Base-by-base conservation (phyloP, 2,888 invertebrate species). In the Lycia hirtaria region DNA sequence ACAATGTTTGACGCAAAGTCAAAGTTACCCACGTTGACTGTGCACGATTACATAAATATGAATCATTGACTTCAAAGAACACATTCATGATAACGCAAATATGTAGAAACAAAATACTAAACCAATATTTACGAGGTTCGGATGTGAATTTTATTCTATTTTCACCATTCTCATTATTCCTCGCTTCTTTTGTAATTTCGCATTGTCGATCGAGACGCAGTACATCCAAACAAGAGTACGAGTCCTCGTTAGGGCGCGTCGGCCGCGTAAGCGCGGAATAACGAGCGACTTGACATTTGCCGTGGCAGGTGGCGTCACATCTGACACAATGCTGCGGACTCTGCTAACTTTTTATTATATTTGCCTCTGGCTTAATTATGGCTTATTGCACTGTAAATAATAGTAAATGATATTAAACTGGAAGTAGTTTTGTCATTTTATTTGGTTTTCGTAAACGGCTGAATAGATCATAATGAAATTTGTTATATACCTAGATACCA, bases 211-310 rank as follows among this genome's bases (percentile, higher is more conserved):
- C 9, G 41, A 15, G 12, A 14, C 30, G 12, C 6, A 24, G 51
- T 44, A 37, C 19, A 49, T 37, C 26, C 30, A 24, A 14, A 54
- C 35, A 43, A 56, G 12, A 57, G 56, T 57, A 55, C 37, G 26
- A 14, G 45, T 9, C 19, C 47, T 41, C 40, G 47, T 54, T 47
- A 54, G 1, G 26, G 33, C 47, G 38, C 45, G n/a, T 22, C 32
- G 54, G n/a, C n/a, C 22, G 26, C 32, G 37, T 19, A 38, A 51
- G 53, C 45, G 10, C 17, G 38, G 48, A 37, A 37, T 66, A 66
- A 66, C 62, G 62, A 66, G 49, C 60, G 22, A 35, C 60, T 62
- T 64, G 62, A 66, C 66, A 66, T 66, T 64, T 66, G 45, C 43
- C 47, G 30, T 55, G 9, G 37, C 55, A 56, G 44, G 41, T 52